phyloP scores from a whole-genome alignment of 2,113 vertebrate species.

The Haliaeetus leucogaster region DNA sequence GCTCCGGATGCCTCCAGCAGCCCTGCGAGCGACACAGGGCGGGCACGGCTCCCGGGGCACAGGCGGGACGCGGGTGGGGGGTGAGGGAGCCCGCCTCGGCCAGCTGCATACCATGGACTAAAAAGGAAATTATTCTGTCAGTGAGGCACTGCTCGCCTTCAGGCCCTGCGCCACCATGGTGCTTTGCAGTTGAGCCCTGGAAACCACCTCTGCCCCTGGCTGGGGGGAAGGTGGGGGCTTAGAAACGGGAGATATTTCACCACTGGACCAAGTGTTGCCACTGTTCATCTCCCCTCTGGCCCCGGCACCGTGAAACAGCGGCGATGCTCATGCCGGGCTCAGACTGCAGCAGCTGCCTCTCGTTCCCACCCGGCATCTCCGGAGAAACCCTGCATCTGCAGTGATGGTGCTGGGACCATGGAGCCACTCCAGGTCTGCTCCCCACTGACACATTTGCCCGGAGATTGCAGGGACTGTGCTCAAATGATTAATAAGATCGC shows the following conservation, averaged over 20 bases:
- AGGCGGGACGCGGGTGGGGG: neutral
- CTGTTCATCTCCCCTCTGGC: neutral
- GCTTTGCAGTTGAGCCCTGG: neutral
- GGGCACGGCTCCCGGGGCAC: neutral
- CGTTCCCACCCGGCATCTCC: neutral
- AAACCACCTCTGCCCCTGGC: fast-evolving
- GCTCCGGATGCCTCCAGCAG: neutral
- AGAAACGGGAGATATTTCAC: neutral
- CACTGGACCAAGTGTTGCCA: neutral
- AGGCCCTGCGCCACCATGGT: fast-evolving
- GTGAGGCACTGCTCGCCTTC: neutral
- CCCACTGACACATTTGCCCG: fast-evolving
- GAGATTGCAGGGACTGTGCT: neutral
- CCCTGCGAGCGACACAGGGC: fast-evolving
- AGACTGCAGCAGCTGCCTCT: neutral
- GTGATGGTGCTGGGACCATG: fast-evolving
- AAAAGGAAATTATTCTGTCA: neutral
- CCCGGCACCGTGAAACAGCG: neutral
- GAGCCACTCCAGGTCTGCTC: neutral
- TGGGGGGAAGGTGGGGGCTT: neutral
- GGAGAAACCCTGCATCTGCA: neutral
- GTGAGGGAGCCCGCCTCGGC: fast-evolving
- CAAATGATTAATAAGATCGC: fast-evolving
- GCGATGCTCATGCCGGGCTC: neutral
- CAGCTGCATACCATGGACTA: neutral